Evolutionary conservation across 2,113 vertebrate genomes (phyloP).

Genomic region (Ophthalmolycus amberensis): DNA sequence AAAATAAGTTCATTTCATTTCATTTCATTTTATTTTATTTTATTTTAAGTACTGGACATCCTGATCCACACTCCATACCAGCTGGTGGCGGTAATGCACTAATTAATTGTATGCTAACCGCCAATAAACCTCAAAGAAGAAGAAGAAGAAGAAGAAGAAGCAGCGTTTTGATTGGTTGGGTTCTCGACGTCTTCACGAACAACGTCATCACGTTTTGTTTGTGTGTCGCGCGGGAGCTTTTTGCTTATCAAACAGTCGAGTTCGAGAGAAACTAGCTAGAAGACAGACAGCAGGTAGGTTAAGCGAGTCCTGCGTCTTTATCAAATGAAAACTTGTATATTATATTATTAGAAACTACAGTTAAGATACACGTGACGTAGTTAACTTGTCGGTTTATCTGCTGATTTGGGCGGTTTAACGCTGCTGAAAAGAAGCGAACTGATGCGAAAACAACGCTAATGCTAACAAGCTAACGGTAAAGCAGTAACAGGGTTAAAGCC

Average conservation of each 20-base stretch:
- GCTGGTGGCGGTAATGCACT: too few species aligned
- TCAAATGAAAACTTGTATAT: rapidly evolving
- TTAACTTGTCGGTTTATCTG: not conserved
- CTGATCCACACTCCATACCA: too few species aligned
- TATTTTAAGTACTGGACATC: too few species aligned
- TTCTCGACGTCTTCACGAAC: not conserved
- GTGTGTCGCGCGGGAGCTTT: conserved; percentile 60
- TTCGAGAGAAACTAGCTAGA: not conserved
- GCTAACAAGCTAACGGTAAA: conserved; percentile 33
- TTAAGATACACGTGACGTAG: rapidly evolving
- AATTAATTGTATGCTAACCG: too few species aligned
- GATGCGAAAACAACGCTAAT: not conserved
- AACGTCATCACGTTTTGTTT: conserved; percentile 30
- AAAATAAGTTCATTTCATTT: too few species aligned
- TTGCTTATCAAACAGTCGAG: conserved; percentile 15
- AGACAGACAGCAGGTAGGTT: not conserved
- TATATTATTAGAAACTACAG: rapidly evolving
- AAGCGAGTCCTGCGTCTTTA: not conserved
- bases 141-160: too few species aligned
- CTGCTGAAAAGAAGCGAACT: not conserved
- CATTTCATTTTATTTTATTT: too few species aligned
- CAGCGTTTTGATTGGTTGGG: not conserved
- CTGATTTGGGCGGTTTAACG: not conserved
- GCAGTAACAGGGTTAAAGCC: not conserved
- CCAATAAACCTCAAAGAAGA: too few species aligned